Evolutionary conservation across 92 coral and sea anemone species (phyloP).

Genomic region (Chrysogorgia sp.): DNA sequence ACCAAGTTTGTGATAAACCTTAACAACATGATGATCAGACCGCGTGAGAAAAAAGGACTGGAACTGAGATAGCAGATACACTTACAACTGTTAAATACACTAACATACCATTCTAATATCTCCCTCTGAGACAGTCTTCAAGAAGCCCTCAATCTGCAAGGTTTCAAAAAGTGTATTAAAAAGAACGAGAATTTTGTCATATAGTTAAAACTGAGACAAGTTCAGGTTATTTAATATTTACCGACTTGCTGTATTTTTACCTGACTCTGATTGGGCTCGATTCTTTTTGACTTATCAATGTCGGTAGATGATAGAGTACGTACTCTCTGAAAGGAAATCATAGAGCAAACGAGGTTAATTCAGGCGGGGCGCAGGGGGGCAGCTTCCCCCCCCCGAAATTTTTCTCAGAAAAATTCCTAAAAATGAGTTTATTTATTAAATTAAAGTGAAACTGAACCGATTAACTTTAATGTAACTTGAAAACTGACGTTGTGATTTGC

Average conservation of each 20-base stretch:
- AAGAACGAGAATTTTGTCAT: too few species aligned
- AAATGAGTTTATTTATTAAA: too few species aligned
- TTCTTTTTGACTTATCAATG: constrained; percentile 10
- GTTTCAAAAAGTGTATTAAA: neutral
- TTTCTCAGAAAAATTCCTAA: too few species aligned
- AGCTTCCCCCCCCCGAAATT: too few species aligned
- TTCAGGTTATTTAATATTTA: neutral
- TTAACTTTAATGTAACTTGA: too few species aligned
- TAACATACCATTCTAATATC: constrained; percentile 88
- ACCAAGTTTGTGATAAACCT: constrained; percentile 88
- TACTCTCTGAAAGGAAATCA: constrained; percentile 23
- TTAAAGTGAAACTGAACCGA: too few species aligned
- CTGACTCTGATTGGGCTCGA: constrained; percentile 44
- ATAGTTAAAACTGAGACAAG: too few species aligned
- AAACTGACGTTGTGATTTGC: too few species aligned
- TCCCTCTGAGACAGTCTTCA: constrained; percentile 82
- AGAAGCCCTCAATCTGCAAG: constrained; percentile 77
- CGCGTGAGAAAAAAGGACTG: neutral
- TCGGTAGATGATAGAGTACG: constrained; percentile 20
- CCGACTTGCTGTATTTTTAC: constrained; percentile 1
- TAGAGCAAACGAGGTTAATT: too few species aligned
- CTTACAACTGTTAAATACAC: neutral
- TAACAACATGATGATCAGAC: constrained; percentile 3
- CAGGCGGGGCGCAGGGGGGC: too few species aligned
- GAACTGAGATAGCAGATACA: too few species aligned